Base-by-base conservation (phyloP, 2,797 vertebrate species). In the Malurus leucopterus region DNA sequence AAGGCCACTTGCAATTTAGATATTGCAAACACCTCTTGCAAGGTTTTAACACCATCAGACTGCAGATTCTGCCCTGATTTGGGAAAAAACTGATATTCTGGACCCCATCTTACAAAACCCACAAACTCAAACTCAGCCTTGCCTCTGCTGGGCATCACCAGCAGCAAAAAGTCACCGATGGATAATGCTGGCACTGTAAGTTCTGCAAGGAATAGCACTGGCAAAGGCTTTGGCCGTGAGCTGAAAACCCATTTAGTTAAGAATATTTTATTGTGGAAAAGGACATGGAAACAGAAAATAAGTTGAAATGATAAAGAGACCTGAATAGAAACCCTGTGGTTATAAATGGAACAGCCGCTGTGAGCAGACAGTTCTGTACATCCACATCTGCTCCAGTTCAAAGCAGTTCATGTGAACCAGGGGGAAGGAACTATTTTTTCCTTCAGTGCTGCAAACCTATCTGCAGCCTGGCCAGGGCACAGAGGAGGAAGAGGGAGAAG, bases 331-430 rank as follows among this genome's bases (percentile, higher is more conserved):
- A 93, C 6, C 29, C n/a, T 20, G 0, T 16, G 64, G 92, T 94
- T 96, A 95, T 93, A 95, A 95, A 96, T 96, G 93, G 91, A 95
- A 95, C 92, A 18, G 84, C 65, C 40, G 2, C 77, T 92, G 86
- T 89, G 75, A 96, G 86, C 86, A 91, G 92, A 96, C 43, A 95
- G 93, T 93, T 95, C 90, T 91, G 94, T 77, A 94, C 89, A 94
- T 89, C 90, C 88, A 93, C 94, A 96, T 95, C 94, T 96, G 94
- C 32, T 95, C 92, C 91, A 93, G 94, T 96, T 96, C 95, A 96
- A 89, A 95, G 88, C 49, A 95, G 95, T 96, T 95, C 95, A 96
- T 96, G 94, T 93, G 96, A 96, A 96, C 93, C 82, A 91, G 68
- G 68, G 68, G 84, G 30, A 82, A 91, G 70, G 67, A 89, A 94